A percentile compares a stretch with the other conserved stretches of the same genome.
Conservation (phyloP, 2,113 vertebrate genomes). For the Myodes glareolus region DNA sequence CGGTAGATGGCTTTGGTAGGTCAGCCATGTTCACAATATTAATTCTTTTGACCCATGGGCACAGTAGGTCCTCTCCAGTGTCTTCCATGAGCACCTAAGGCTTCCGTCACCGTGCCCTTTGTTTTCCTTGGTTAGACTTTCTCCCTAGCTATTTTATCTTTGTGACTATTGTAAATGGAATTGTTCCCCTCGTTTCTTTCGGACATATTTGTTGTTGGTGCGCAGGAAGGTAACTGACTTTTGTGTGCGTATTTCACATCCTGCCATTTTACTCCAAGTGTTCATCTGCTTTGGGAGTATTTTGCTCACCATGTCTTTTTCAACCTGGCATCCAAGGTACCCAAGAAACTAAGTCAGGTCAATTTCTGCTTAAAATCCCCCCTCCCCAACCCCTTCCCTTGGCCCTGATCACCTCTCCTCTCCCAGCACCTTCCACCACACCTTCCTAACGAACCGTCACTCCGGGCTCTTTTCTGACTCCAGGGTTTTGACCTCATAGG, state of each 20-base stretch:
- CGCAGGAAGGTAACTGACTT: not conserved
- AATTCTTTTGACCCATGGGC: not conserved
- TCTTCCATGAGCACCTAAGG: not conserved
- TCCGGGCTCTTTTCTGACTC: not conserved
- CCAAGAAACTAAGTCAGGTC: not conserved
- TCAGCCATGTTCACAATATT: not conserved
- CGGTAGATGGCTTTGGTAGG: not conserved
- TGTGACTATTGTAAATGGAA: not conserved
- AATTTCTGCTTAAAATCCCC: not conserved
- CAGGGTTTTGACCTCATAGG: not conserved
- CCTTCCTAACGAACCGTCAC: accelerated
- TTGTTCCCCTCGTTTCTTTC: not conserved
- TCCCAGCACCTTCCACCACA: accelerated
- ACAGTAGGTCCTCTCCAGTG: not conserved
- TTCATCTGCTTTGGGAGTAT: not conserved
- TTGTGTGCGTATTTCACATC: not conserved
- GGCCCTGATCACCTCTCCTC: accelerated
- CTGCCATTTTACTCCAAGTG: not conserved
- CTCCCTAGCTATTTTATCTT: not conserved
- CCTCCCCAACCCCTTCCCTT: not conserved
- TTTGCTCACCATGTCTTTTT: not conserved
- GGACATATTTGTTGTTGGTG: not conserved
- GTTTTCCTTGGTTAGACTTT: not conserved
- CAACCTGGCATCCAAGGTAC: not conserved
- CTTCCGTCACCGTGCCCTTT: not conserved